A percentile compares a stretch with the other conserved stretches of the same genome.
phyloP scores from a whole-genome alignment of 2,888 invertebrate species.

The Andrena chrysosceles region DNA sequence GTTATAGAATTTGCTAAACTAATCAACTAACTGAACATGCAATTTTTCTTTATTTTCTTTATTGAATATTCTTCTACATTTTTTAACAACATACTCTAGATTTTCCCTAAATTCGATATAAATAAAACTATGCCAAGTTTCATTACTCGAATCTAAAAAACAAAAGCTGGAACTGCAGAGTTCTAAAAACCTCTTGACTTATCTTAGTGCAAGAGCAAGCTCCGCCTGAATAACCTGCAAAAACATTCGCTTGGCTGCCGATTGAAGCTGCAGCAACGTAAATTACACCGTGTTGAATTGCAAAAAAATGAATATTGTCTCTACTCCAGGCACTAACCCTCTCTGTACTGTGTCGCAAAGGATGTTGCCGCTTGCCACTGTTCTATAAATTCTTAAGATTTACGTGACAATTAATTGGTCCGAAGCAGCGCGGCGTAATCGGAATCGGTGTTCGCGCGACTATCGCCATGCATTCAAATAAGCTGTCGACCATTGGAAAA shows the following conservation, averaged over 20 bases:
- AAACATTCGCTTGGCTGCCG: not conserved
- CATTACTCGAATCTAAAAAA: too few relatives aligned
- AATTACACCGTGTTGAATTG: not conserved
- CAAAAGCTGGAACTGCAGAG: too few relatives aligned
- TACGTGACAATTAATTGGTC: conserved; percentile 51
- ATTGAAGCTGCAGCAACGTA: not conserved
- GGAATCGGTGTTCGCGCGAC: conserved; percentile 34
- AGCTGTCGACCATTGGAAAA: conserved; percentile 47
- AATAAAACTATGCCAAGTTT: too few relatives aligned
- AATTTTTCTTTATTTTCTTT: too few relatives aligned
- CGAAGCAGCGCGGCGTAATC: conserved; percentile 47
- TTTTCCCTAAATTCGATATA: too few relatives aligned
- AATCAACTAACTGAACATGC: too few relatives aligned
- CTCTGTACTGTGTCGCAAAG: not conserved
- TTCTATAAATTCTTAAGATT: conserved; percentile 44
- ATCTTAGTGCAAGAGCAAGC: too few relatives aligned
- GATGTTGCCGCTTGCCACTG: not conserved
- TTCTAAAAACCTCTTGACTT: too few relatives aligned
- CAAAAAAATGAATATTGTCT: conserved; percentile 3
- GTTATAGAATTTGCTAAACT: too few relatives aligned
- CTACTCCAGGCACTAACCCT: not conserved
- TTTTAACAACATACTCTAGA: too few relatives aligned
- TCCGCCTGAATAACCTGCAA: too few relatives aligned
- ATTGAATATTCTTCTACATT: too few relatives aligned
- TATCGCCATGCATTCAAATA: conserved; percentile 45